A percentile compares a stretch with the other conserved stretches of the same genome.
phyloP scores from a whole-genome alignment of 2,888 invertebrate species.

The Mellilla xanthometata region DNA sequence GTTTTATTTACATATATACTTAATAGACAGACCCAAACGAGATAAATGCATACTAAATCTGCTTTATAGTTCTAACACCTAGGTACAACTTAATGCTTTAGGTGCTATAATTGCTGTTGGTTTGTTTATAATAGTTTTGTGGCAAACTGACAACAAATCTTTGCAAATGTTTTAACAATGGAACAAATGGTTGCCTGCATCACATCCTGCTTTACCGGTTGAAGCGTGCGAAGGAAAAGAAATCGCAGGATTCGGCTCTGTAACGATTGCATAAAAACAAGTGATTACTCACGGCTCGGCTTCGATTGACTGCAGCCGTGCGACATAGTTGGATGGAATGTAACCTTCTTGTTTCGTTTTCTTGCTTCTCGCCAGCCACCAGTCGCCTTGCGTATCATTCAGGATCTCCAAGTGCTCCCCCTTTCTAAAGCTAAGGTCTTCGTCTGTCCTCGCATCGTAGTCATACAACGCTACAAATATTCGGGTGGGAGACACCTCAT shows the following conservation, averaged over 20 bases:
- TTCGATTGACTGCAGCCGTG: slow-evolving; percentile 99
- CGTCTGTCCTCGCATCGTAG: slow-evolving; percentile 99
- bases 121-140: too few relatives aligned
- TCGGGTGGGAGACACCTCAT: slow-evolving; percentile 87
- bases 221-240: slow-evolving; percentile 53
- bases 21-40: too few relatives aligned
- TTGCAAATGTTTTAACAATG: slow-evolving; percentile 12
- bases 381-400: slow-evolving; percentile 99
- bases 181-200: slow-evolving; percentile 14
- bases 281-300: slow-evolving; percentile 97
- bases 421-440: slow-evolving; percentile 99
- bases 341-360: slow-evolving; percentile 98
- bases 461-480: slow-evolving; percentile 99
- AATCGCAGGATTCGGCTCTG: slow-evolving; percentile 70
- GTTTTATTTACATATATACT: too few relatives aligned
- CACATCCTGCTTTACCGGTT: slow-evolving; percentile 41
- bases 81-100: too few relatives aligned
- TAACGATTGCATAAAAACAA: slow-evolving; percentile 73
- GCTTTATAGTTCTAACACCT: too few relatives aligned
- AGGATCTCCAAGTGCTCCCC: slow-evolving; percentile 99
- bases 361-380: slow-evolving; percentile 99
- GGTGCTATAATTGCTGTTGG: too few relatives aligned
- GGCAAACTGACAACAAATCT: slow-evolving; percentile 1
- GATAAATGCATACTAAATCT: too few relatives aligned
- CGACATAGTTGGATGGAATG: slow-evolving; percentile 99